These are phyloP conservation scores for Pachypsylla venusta DNA, from an alignment of 1,140 invertebrate genomes.

Conservation along the genomic window DNA sequence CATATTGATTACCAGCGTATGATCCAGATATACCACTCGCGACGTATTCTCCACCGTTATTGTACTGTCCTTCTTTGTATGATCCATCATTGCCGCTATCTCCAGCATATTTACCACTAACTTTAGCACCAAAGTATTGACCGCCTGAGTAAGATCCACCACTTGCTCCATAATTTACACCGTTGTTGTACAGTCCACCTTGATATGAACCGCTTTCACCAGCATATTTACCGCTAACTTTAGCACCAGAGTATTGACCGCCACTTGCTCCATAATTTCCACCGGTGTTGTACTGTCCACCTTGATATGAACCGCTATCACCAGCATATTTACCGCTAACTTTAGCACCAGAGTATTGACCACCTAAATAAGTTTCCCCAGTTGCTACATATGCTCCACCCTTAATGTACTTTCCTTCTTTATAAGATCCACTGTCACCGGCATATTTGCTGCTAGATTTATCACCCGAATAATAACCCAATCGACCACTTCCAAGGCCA, in stretches of 20 bases:
- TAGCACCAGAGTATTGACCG: constrained; percentile 12
- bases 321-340: constrained; percentile 16
- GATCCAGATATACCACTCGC: constrained; percentile 5
- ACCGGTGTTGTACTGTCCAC: constrained; percentile 15
- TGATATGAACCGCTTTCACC: constrained; percentile 12
- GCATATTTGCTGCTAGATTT: constrained; percentile 2
- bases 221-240: constrained; percentile 10
- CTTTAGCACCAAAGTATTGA: background rate
- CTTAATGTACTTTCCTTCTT: constrained; percentile 13
- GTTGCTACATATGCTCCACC: too few relatives aligned
- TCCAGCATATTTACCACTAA: constrained; percentile 7
- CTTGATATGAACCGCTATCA: constrained; percentile 11
- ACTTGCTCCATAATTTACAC: too few relatives aligned
- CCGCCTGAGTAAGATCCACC: constrained; percentile 13
- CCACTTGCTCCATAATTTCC: too few relatives aligned
- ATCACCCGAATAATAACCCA: constrained; percentile 14
- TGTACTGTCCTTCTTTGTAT: background rate
- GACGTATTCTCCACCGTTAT: background rate
- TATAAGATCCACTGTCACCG: constrained; percentile 15
- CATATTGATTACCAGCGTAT: constrained; percentile 5
- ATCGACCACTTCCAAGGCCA: constrained; percentile 10
- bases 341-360: background rate
- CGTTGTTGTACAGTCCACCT: constrained; percentile 15
- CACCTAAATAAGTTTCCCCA: constrained; percentile 12
- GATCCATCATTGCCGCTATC: background rate